phyloP scores from a whole-genome alignment of 1,140 invertebrate genomes.

The Drosophila kikkawai region DNA sequence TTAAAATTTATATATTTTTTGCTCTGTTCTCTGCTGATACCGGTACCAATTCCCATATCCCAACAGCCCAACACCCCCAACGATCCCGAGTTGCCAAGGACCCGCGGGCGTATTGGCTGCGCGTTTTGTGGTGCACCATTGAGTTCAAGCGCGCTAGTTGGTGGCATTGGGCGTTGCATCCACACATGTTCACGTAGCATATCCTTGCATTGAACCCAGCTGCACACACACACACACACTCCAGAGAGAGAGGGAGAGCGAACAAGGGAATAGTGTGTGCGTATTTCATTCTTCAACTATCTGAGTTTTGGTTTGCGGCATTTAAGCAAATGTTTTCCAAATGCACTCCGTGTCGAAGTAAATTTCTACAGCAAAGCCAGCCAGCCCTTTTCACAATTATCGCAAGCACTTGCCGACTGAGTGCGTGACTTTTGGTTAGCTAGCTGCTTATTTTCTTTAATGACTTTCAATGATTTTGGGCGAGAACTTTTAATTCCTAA shows the following conservation, averaged over 20 bases:
- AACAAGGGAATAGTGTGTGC: constrained; percentile 15
- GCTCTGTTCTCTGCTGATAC: neutral
- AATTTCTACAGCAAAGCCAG: constrained; percentile 14
- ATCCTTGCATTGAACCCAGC: constrained; percentile 29
- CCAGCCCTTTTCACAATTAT: constrained; percentile 60
- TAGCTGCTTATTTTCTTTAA: constrained; percentile 60
- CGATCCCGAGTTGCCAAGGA: constrained; percentile 28
- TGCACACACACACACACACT: constrained; percentile 23
- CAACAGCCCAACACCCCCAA: constrained; percentile 14
- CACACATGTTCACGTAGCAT: constrained; percentile 18
- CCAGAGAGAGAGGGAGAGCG: neutral
- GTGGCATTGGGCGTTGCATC: neutral
- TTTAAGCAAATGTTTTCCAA: constrained; percentile 81
- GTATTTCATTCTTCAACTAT: constrained; percentile 77
- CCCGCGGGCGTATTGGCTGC: constrained; percentile 74
- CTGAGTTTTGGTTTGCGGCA: constrained; percentile 80
- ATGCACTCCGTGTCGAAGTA: constrained; percentile 57
- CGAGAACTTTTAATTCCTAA: neutral
- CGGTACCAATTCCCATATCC: constrained; percentile 50
- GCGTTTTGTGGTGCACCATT: constrained; percentile 72
- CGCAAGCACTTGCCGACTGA: constrained; percentile 30
- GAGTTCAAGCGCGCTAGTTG: constrained; percentile 23
- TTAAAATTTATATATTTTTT: neutral
- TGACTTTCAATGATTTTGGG: constrained; percentile 44
- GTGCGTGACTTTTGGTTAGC: constrained; percentile 72